A percentile compares a stretch with the other conserved stretches of the same genome.
These are phyloP conservation scores for Shargacucullia verbasci DNA, from an alignment of 2,888 invertebrate species.

Conservation along the genomic window DNA sequence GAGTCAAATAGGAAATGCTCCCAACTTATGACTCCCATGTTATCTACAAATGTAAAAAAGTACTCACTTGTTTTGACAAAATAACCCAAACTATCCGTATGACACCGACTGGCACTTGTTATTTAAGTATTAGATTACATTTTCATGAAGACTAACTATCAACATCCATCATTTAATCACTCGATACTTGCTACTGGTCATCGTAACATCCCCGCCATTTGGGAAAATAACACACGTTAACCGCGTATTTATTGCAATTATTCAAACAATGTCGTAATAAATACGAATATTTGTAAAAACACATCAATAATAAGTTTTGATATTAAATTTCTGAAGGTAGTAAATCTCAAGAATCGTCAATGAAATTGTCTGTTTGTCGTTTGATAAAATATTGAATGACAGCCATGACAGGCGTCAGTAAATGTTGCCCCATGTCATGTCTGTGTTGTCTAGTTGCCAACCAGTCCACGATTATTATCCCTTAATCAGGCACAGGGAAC, in stretches of 20 bases:
- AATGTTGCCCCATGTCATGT: no score
- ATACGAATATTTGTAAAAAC: neutral
- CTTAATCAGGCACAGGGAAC: no score
- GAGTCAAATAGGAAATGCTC: constrained; percentile 6
- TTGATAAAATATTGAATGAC: no score
- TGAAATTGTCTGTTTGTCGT: no score
- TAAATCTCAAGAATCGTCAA: no score
- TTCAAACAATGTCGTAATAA: neutral
- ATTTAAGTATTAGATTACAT: constrained; percentile 45
- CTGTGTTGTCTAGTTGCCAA: no score
- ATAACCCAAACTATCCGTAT: constrained; percentile 24
- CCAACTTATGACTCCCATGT: neutral
- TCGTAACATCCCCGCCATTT: constrained; percentile 34
- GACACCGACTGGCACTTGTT: constrained; percentile 13
- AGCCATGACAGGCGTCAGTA: no score
- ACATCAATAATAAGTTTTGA: neutral
- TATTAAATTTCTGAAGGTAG: no score
- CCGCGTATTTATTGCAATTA: neutral
- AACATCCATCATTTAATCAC: constrained; percentile 22
- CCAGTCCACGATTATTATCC: no score
- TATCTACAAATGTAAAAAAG: constrained; percentile 3
- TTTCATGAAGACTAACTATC: constrained; percentile 36
- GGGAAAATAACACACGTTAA: constrained; percentile 7
- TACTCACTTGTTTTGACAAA: constrained; percentile 36
- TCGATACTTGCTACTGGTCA: constrained; percentile 33